Base-by-base conservation (phyloP, 2,888 invertebrate species). In the Ceriagrion tenellum region DNA sequence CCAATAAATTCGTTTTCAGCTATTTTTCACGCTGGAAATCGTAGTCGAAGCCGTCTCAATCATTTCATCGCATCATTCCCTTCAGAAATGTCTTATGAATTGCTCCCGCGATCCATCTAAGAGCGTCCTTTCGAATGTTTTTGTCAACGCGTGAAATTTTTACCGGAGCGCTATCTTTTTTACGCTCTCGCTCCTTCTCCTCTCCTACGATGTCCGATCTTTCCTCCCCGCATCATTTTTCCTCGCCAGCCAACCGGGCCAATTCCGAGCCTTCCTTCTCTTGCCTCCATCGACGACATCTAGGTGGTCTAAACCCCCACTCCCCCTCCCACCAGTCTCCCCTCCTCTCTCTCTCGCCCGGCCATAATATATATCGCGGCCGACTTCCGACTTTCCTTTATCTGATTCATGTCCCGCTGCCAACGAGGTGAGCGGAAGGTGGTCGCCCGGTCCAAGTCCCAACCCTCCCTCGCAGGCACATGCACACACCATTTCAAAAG, bases 401-500 rank as follows among this genome's bases (percentile, higher is more conserved):
- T 93, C 93, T 93, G 93, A 93, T 93, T 93, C 93, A 69, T 93
- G 93, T 93, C 93, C 93, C 81, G n/a, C 69, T 93, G 93, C 93
- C 93, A 93, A 93, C 93, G 93, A 93, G 93, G 93, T 93, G 93
- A 91, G 91, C 91, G 91, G 91, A 93, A 93, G 93, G 93, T 63
- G 93, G 63, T 47, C 30, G 6, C 30, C 30, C 40, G 69, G 69
- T 47, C 69, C 74, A 69, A 63, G 10, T 35, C 59, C 56, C 30
- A 13, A n/a, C 35, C 74, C 74, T n/a, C 69, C n/a, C 69, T 18
- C n/a, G 20, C n/a, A 12, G 35, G 56, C 91, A 69, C 59, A 69
- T 63, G 59, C 91, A 69, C 69, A 93, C 69, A 69, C 69, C 93
- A 93, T n/a, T 81, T 69, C 69, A 55, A 47, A 93, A 93, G 93